A percentile compares a stretch with the other conserved stretches of the same genome.
phyloP scores from a whole-genome alignment of 92 coral and sea anemone genomes.

The Plumapathes pennacea region DNA sequence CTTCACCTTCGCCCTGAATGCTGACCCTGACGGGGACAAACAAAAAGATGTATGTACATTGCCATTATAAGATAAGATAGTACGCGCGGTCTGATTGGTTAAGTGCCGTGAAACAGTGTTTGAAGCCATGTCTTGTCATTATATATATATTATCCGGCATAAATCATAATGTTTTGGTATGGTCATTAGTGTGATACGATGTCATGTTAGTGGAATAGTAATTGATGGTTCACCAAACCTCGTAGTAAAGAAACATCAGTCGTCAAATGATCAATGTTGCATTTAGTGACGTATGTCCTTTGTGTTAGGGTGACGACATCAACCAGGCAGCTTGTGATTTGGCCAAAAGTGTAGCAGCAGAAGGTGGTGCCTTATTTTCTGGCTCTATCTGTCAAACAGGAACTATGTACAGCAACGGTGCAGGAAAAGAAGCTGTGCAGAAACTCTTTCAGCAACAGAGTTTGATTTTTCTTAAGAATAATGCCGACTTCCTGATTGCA shows the following conservation, averaged over 20 bases:
- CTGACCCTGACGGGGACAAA: conserved; percentile 9
- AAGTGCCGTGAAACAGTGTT: too few species aligned
- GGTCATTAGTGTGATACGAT: too few species aligned
- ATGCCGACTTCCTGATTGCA: conserved; percentile 64
- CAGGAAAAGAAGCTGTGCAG: conserved; percentile 48
- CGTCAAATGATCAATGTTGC: background rate
- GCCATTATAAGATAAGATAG: too few species aligned
- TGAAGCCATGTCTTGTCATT: too few species aligned
- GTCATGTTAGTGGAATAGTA: too few species aligned
- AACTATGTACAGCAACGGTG: conserved; percentile 32
- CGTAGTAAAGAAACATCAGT: too few species aligned
- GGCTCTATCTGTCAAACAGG: conserved; percentile 63
- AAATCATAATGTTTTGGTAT: too few species aligned
- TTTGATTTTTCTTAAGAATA: conserved; percentile 48
- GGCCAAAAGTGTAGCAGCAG: conserved; percentile 55
- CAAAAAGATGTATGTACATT: too few species aligned
- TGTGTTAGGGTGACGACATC: conserved; percentile 42
- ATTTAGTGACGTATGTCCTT: too few species aligned
- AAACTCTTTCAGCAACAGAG: conserved; percentile 57
- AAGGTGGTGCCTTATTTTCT: conserved; percentile 49
- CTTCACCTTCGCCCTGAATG: conserved; percentile 54
- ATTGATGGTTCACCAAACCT: too few species aligned
- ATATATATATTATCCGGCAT: too few species aligned
- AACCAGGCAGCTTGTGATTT: conserved; percentile 64
- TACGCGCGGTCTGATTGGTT: too few species aligned